Conservation (phyloP, 2,797 vertebrate species). For the Menidia menidia region DNA sequence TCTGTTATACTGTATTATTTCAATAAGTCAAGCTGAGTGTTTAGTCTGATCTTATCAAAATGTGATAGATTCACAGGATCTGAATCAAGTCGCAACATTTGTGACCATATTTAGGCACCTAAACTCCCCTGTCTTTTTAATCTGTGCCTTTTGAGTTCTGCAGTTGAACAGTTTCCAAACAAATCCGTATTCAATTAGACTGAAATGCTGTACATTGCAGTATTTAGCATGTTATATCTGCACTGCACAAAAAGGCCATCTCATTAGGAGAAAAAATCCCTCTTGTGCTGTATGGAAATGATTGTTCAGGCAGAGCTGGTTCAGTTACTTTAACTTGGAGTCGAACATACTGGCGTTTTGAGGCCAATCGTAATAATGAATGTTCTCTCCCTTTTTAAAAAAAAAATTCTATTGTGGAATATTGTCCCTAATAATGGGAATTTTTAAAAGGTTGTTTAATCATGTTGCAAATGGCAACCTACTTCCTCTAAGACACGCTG, state of each 20-base stretch:
- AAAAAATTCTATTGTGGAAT: no score
- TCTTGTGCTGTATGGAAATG: slow-evolving; percentile 30
- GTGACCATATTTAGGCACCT: not conserved
- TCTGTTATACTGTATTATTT: not conserved
- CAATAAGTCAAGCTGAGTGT: slow-evolving; percentile 2
- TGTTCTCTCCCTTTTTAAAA: not conserved
- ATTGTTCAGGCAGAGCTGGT: slow-evolving; percentile 31
- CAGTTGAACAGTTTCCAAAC: slow-evolving; percentile 26
- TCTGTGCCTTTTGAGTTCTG: slow-evolving; percentile 18
- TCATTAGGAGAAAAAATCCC: slow-evolving; percentile 27
- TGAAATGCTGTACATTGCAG: slow-evolving; percentile 50
- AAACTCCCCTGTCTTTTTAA: slow-evolving; percentile 20
- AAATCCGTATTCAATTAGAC: slow-evolving; percentile 53
- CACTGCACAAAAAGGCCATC: slow-evolving; percentile 50
- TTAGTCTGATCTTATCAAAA: slow-evolving; percentile 5
- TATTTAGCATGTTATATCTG: slow-evolving; percentile 50
- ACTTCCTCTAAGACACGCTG: slow-evolving; percentile 8
- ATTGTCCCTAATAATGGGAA: not conserved
- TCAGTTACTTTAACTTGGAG: slow-evolving; percentile 21
- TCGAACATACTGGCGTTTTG: slow-evolving; percentile 4
- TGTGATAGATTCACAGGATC: not conserved
- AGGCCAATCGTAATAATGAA: slow-evolving; percentile 19
- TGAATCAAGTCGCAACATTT: slow-evolving; percentile 20
- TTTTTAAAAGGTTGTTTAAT: slow-evolving; percentile 14
- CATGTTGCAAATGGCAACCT: slow-evolving; percentile 15